Conservation (phyloP, 2,797 vertebrate species). For the Falco biarmicus region DNA sequence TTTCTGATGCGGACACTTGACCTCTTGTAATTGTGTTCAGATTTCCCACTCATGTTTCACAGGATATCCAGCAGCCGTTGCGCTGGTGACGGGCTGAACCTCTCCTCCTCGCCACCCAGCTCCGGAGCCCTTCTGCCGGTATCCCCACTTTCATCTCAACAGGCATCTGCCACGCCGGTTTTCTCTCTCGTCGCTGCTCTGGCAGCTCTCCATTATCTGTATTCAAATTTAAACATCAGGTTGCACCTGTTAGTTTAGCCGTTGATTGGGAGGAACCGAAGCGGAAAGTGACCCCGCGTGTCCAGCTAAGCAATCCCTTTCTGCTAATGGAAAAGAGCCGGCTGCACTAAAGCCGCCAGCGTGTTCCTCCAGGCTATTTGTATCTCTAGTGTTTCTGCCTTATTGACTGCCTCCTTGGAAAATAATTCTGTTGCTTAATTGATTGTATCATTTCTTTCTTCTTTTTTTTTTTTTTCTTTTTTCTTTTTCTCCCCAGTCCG, state of each 20-base stretch:
- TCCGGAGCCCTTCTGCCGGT: not conserved
- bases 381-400: not conserved
- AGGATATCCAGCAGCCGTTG: not conserved
- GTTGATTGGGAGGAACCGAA: not conserved
- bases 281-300: not conserved
- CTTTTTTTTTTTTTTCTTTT: no score
- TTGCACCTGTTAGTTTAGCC: constrained; percentile 48
- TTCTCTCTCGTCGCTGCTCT: not conserved
- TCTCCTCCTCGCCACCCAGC: not conserved
- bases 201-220: not conserved
- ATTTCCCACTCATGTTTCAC: constrained; percentile 17
- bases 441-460: not conserved
- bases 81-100: not conserved
- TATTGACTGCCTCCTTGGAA: constrained; percentile 10
- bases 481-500: not conserved
- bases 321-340: not conserved
- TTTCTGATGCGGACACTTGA: not conserved
- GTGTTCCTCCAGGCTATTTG: constrained; percentile 12
- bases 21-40: not conserved
- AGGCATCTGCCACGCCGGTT: accelerated
- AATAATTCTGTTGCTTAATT: constrained; percentile 7
- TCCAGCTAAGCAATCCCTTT: not conserved
- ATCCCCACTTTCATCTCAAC: not conserved
- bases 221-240: not conserved
- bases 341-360: not conserved